phyloP scores from a whole-genome alignment of 1,140 invertebrate species.

The Bombus polaris region DNA sequence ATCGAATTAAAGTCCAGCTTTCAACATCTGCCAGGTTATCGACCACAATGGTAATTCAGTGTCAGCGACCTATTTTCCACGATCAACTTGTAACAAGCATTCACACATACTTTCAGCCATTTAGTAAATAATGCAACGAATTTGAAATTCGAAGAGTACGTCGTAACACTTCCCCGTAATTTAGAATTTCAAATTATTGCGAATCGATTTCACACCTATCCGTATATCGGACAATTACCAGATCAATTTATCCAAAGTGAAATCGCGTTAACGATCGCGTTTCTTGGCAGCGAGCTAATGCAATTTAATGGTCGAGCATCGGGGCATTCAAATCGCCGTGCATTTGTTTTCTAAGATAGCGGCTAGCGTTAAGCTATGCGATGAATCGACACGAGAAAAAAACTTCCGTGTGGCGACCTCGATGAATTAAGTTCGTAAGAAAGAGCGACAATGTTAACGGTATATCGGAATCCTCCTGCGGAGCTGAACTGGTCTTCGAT shows the following conservation, averaged over 20 bases:
- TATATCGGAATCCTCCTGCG: constrained; percentile 71
- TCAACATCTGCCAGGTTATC: too few species aligned
- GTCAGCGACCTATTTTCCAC: not conserved
- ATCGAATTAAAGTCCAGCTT: too few species aligned
- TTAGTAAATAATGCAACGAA: not conserved
- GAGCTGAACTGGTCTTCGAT: constrained; percentile 77
- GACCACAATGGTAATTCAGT: not conserved
- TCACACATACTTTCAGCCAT: not conserved
- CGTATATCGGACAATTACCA: not conserved
- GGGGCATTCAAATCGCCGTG: not conserved
- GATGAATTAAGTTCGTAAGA: constrained; percentile 56
- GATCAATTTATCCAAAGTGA: not conserved
- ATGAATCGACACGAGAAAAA: constrained; percentile 38
- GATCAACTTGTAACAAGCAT: not conserved
- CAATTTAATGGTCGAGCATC: not conserved
- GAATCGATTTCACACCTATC: not conserved
- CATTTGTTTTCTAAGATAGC: not conserved
- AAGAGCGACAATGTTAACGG: constrained; percentile 75
- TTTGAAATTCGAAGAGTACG: not conserved
- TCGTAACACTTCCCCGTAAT: not conserved
- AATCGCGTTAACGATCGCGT: not conserved
- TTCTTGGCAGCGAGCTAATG: not conserved
- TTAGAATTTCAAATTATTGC: not conserved
- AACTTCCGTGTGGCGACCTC: constrained; percentile 47
- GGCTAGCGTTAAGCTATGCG: constrained; percentile 41